These are phyloP conservation scores for Drosophila leonis DNA, from an alignment of 2,888 invertebrate species.

Conservation along the genomic window DNA sequence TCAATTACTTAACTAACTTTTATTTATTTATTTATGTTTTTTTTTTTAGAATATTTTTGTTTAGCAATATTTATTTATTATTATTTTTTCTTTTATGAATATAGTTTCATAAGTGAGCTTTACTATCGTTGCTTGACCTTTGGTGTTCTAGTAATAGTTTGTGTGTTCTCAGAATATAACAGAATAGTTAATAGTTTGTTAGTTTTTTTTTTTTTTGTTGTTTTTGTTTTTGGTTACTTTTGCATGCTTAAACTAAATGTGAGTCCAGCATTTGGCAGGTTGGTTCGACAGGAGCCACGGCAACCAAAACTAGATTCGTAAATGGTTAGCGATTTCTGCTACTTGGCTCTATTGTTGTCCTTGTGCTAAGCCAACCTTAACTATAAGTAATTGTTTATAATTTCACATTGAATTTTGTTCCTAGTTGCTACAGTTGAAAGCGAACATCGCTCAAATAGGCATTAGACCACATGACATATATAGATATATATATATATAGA, in stretches of 20 bases:
- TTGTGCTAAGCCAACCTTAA: constrained; percentile 39
- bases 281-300: constrained; percentile 38
- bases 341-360: constrained; percentile 8
- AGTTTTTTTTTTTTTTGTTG: neutral
- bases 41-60: constrained; percentile 10
- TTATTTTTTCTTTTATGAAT: constrained; percentile 23
- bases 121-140: constrained; percentile 63
- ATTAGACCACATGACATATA: constrained; percentile 63
- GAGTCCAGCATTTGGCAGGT: constrained; percentile 61
- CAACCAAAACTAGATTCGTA: neutral
- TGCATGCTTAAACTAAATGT: constrained; percentile 46
- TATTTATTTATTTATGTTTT: constrained; percentile 5
- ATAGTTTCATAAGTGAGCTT: constrained; percentile 66
- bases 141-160: constrained; percentile 51
- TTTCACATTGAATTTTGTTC: constrained; percentile 64
- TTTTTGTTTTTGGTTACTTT: neutral
- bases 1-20: constrained; percentile 50
- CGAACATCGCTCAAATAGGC: constrained; percentile 82
- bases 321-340: neutral
- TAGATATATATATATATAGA: constrained; percentile 21
- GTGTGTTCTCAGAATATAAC: constrained; percentile 51
- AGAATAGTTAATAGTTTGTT: constrained; percentile 37
- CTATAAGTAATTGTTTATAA: constrained; percentile 25
- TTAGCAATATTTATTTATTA: constrained; percentile 12
- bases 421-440: constrained; percentile 80